Evolutionary conservation across 2,888 invertebrate species (phyloP), one percentile per base, ranked within the genome.

Genomic region (Patella depressa): DNA sequence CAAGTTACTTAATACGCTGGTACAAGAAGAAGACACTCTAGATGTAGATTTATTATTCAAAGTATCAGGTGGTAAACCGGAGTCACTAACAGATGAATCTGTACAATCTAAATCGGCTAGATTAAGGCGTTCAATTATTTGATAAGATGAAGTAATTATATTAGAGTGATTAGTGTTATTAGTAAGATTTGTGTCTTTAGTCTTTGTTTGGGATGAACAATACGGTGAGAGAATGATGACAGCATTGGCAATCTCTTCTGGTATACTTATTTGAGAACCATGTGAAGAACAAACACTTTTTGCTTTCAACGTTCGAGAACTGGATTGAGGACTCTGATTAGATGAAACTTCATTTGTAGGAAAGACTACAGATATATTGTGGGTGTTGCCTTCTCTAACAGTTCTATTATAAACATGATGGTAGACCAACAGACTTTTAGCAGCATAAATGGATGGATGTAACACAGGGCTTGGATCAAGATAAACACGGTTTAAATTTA

Each of bases 401-500:
- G 88, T 84, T 54, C 88, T 79, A 77, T 91, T 89, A 80, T 88
- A 85, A 2, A 90, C 84, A 85, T 93, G 93, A 81, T 92, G 91
- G 81, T 90, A 92, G 2, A 92, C 88, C 74, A 92, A 85, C 78
- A 97, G 92, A 79, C 95, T 94, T 88, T 96, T 94, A 17, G 96
- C 95, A 15, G 96, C 97, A 91, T 94, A 97, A 76, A 97, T 95
- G 7, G 96, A 95, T 0, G 97, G 97, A 91, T 97, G 96, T 45
- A 94, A 93, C 0, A 92, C 90, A 69, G 94, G 91, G 70, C 94
- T 94, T 0, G 97, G 97, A 91, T 95, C 95, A 80, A 96, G 92
- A 92, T 97, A 97, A 71, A 97, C 94, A 86, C 97, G 93, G 92
- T 97, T 97, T 45, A 97, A 92, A 92, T 97, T 97, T 45, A 96